These are phyloP conservation scores for Diorhabda carinulata DNA, from an alignment of 1,140 invertebrate genomes.

Conservation along the genomic window DNA sequence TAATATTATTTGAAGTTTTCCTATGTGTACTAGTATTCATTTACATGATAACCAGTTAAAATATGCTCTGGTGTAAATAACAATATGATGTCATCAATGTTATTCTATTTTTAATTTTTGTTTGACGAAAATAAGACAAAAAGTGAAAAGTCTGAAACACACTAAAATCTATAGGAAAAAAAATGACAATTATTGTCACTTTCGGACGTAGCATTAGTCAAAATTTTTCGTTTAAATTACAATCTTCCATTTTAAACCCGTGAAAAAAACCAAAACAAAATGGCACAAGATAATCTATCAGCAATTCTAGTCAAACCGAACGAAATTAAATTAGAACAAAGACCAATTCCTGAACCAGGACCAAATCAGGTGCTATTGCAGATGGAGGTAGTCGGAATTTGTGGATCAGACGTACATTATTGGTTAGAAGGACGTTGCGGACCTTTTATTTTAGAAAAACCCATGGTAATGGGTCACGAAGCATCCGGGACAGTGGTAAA, in stretches of 20 bases:
- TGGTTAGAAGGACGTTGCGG: slow-evolving; percentile 78
- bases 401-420: slow-evolving; percentile 94
- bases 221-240: background rate
- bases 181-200: too few relatives aligned
- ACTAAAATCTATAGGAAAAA: too few relatives aligned
- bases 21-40: too few relatives aligned
- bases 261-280: background rate
- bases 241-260: background rate
- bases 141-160: too few relatives aligned
- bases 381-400: slow-evolving; percentile 90
- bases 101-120: too few relatives aligned
- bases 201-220: background rate
- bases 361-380: slow-evolving; percentile 75
- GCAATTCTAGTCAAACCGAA: slow-evolving; percentile 20
- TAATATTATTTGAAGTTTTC: too few relatives aligned
- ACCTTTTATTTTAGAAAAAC: slow-evolving; percentile 71
- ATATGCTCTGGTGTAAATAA: too few relatives aligned
- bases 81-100: too few relatives aligned
- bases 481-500: slow-evolving; percentile 69
- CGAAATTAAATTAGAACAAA: slow-evolving; percentile 54
- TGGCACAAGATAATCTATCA: slow-evolving; percentile 18
- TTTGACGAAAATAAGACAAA: too few relatives aligned
- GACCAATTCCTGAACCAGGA: slow-evolving; percentile 59
- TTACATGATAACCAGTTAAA: too few relatives aligned
- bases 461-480: slow-evolving; percentile 87